Conservation (phyloP, 2,113 vertebrate genomes). For the human (Homo sapiens) region GRCh38 chr1:60535001-60535500, state of each 20-base stretch:
- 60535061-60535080: background rate
- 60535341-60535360: background rate
- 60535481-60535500: background rate
- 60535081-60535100: background rate
- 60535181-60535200: background rate
- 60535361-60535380: background rate
- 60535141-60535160: background rate
- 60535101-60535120: background rate
- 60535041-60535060: background rate
- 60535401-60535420: background rate
- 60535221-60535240: background rate
- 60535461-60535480: background rate
- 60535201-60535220: background rate
- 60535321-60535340: background rate
- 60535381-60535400: background rate
- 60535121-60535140: background rate
- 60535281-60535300: background rate
- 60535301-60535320: background rate
- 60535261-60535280: background rate
- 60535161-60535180: background rate
- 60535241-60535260: background rate
- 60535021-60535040: background rate
- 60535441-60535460: background rate
- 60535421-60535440: background rate
- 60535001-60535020: background rate